phyloP scores from a whole-genome alignment of 2,888 invertebrate species.

The Cephus spinipes region DNA sequence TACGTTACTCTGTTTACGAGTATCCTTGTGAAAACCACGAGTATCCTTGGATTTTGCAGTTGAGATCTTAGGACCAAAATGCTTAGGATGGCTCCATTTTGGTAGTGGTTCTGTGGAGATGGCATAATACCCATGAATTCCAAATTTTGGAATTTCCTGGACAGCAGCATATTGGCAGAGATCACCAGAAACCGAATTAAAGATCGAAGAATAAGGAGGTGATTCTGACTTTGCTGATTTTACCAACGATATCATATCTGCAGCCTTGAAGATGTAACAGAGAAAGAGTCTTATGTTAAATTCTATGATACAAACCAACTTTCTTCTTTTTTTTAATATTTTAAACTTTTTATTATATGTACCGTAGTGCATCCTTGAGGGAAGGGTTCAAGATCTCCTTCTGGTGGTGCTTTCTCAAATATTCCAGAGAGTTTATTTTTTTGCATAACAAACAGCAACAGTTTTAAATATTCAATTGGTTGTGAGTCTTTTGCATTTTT shows the following conservation, averaged over 20 bases:
- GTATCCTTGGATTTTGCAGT: constrained; percentile 4
- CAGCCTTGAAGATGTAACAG: constrained; percentile 22
- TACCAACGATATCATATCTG: constrained; percentile 30
- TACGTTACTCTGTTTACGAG: constrained; percentile 1
- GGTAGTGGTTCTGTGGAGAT: constrained; percentile 65
- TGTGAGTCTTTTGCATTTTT: constrained; percentile 51
- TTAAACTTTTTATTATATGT: constrained; percentile 11
- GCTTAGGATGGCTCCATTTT: constrained; percentile 52
- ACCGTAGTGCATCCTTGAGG: constrained; percentile 50
- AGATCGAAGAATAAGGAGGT: constrained; percentile 17
- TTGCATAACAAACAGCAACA: constrained; percentile 66
- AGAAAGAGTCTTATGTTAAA: not conserved
- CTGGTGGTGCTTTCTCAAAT: constrained; percentile 62
- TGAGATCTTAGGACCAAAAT: constrained; percentile 4
- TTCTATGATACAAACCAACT: not conserved
- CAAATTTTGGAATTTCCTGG: constrained; percentile 68
- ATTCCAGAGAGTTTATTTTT: constrained; percentile 62
- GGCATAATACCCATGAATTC: constrained; percentile 69
- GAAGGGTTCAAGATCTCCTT: constrained; percentile 54
- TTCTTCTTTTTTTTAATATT: not conserved
- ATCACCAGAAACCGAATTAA: constrained; percentile 50
- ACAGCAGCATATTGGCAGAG: constrained; percentile 66
- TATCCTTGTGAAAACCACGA: constrained; percentile 19
- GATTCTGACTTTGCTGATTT: constrained; percentile 19
- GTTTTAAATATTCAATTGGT: constrained; percentile 64